phyloP scores from a whole-genome alignment of 2,888 invertebrate genomes.

The Sialis fuliginosa region DNA sequence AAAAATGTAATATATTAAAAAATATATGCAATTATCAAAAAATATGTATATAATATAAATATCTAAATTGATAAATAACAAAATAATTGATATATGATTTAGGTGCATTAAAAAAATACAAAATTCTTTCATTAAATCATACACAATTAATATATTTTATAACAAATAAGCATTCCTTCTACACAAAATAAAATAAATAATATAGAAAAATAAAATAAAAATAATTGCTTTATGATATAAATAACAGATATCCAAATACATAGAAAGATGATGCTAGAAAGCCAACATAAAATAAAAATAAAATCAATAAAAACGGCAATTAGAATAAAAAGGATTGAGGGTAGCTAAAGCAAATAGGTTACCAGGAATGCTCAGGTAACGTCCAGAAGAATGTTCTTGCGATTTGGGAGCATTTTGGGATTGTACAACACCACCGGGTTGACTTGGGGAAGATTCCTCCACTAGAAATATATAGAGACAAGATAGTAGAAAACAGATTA shows the following conservation, averaged over 20 bases:
- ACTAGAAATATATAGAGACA: slow-evolving; percentile 17
- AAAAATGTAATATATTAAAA: no score
- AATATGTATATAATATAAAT: no score
- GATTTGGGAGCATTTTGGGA: background rate
- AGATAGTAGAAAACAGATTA: no score
- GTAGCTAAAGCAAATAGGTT: background rate
- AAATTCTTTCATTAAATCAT: background rate
- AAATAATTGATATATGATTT: no score
- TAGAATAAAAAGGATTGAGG: background rate
- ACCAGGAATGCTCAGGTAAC: slow-evolving; percentile 50
- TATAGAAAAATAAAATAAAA: background rate
- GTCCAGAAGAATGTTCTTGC: slow-evolving; percentile 23
- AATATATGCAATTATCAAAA: no score
- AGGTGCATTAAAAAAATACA: background rate
- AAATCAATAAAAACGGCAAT: background rate
- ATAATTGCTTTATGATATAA: background rate
- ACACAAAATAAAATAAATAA: background rate
- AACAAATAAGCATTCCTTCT: background rate
- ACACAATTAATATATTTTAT: background rate
- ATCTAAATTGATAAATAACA: no score
- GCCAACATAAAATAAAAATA: background rate
- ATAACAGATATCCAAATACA: background rate
- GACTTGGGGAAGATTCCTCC: slow-evolving; percentile 18
- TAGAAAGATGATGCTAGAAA: background rate
- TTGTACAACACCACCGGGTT: slow-evolving; percentile 4